Evolutionary conservation across 2,797 vertebrate species (phyloP).

Genomic region (Poecilia velifera): DNA sequence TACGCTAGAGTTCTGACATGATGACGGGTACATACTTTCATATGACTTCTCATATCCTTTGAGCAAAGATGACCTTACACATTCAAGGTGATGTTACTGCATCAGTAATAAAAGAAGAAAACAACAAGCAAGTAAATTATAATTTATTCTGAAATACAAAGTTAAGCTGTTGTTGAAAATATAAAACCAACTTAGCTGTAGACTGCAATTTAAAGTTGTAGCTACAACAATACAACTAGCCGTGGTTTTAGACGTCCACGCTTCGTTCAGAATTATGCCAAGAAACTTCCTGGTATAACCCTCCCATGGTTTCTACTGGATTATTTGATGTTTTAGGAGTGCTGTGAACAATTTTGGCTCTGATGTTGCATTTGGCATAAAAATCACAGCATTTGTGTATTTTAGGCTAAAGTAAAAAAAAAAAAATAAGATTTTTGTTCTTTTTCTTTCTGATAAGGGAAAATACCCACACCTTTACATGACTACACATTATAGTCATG

Average conservation of each 20-base stretch:
- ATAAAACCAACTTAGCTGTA: background rate
- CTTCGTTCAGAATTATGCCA: background rate
- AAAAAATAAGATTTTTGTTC: background rate
- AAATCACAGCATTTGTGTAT: background rate
- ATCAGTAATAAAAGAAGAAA: background rate
- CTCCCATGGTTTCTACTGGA: background rate
- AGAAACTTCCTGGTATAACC: background rate
- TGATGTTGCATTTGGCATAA: background rate
- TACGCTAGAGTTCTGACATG: slow-evolving; percentile 10
- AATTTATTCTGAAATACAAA: background rate
- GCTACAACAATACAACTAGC: background rate
- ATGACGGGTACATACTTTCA: slow-evolving; percentile 16
- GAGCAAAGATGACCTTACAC: background rate
- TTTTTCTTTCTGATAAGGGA: background rate
- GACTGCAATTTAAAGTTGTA: background rate
- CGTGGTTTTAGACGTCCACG: background rate
- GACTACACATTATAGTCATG: background rate
- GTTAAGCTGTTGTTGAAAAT: background rate
- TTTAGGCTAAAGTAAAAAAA: background rate
- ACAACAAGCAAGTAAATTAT: background rate
- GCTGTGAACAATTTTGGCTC: background rate
- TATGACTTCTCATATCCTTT: background rate
- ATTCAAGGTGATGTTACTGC: background rate
- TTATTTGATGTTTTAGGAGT: background rate
- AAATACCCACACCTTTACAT: background rate